Conservation (phyloP, 2,888 invertebrate species). For the Epinotia bilunana region DNA sequence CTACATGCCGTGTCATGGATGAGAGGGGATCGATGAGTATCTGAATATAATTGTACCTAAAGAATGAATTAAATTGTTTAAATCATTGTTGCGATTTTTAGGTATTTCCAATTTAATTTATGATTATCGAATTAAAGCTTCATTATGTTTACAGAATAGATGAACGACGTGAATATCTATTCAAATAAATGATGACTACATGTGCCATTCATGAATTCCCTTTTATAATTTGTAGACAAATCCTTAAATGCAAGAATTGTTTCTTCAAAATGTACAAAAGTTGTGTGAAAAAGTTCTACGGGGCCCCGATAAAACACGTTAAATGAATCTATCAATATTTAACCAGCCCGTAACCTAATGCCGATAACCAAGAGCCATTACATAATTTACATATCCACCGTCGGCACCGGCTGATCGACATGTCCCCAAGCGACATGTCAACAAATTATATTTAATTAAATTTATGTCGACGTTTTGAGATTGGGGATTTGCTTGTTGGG, state of each 20-base stretch:
- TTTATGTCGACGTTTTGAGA: slow-evolving; percentile 43
- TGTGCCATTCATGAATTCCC: too few relatives aligned
- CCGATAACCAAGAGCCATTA: slow-evolving; percentile 36
- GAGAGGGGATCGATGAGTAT: too few relatives aligned
- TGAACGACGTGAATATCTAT: too few relatives aligned
- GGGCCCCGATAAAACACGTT: background rate
- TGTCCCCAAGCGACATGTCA: slow-evolving; percentile 40
- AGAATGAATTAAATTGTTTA: background rate
- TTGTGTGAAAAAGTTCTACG: background rate
- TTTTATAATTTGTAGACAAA: too few relatives aligned
- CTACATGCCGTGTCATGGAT: too few relatives aligned
- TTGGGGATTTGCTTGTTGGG: slow-evolving; percentile 40
- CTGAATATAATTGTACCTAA: background rate
- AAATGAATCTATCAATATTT: slow-evolving; percentile 29
- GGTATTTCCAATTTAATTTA: too few relatives aligned
- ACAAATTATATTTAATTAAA: slow-evolving; percentile 46
- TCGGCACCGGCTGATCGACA: slow-evolving; percentile 36
- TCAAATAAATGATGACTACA: too few relatives aligned
- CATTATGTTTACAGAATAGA: too few relatives aligned
- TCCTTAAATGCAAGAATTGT: background rate
- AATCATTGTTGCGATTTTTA: too few relatives aligned
- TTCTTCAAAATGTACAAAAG: background rate
- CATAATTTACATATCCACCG: slow-evolving; percentile 42
- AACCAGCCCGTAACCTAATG: slow-evolving; percentile 28
- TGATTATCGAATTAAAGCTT: too few relatives aligned